Conservation (phyloP, 64 coral and sea anemone genomes). For the Astreopora myriophthalma region DNA sequence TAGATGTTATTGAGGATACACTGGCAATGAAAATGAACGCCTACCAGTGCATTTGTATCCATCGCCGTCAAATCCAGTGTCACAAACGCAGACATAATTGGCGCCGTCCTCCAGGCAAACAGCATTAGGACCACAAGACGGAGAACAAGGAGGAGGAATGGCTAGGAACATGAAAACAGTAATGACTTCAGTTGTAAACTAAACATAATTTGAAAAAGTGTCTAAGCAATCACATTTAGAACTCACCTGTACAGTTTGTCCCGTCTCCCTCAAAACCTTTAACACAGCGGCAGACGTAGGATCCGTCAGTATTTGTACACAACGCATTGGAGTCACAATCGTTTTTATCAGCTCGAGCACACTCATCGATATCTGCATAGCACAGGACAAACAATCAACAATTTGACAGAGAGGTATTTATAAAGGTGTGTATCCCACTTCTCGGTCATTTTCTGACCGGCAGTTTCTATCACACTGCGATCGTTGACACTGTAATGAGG, state of each 20-base stretch:
- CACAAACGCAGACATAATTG: slow-evolving; percentile 28
- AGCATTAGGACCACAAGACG: slow-evolving; percentile 36
- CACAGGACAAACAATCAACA: too few species aligned
- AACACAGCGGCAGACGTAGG: slow-evolving; percentile 5
- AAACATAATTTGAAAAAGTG: neutral
- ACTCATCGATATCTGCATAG: slow-evolving; percentile 50
- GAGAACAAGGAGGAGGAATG: neutral
- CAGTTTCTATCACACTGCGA: too few species aligned
- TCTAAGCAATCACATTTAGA: neutral
- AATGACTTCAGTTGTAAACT: neutral
- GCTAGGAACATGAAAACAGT: neutral
- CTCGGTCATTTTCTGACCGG: too few species aligned
- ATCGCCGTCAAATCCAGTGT: slow-evolving; percentile 19
- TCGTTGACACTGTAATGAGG: too few species aligned
- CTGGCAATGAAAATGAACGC: neutral
- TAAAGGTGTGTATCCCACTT: too few species aligned
- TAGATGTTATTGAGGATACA: neutral
- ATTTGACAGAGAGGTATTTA: too few species aligned
- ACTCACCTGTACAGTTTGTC: slow-evolving; percentile 32
- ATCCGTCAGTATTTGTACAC: slow-evolving; percentile 46
- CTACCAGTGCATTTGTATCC: slow-evolving; percentile 34
- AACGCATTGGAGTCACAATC: slow-evolving; percentile 18
- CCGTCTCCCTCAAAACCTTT: slow-evolving; percentile 38
- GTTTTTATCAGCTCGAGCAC: neutral
- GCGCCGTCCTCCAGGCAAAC: neutral